Conservation (phyloP, 2,113 vertebrate species). For the Pygoscelis antarcticus region DNA sequence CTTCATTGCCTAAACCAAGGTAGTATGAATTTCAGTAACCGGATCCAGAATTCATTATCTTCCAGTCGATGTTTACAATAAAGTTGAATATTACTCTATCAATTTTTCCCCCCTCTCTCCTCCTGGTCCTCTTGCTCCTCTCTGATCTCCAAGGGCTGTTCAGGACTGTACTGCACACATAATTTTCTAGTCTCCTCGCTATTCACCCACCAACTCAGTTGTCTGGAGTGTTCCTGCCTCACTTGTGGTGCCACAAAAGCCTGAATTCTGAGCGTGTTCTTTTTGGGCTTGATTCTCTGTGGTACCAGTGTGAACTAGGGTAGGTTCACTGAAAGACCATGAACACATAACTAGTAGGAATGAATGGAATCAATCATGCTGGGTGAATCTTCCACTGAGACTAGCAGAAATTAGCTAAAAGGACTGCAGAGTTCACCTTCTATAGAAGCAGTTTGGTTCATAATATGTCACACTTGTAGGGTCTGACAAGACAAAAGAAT, state of each 20-base stretch:
- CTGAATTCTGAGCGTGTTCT: not conserved
- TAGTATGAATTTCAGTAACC: conserved; percentile 61
- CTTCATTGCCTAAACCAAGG: conserved; percentile 38
- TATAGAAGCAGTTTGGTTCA: not conserved
- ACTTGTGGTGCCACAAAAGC: not conserved
- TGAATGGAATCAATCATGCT: not conserved
- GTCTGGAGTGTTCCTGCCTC: not conserved
- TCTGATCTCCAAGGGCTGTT: not conserved
- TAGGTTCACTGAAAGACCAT: not conserved
- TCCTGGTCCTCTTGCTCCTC: not conserved
- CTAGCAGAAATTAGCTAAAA: not conserved
- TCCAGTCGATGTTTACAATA: conserved; percentile 57
- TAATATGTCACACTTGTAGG: not conserved
- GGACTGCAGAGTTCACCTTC: not conserved
- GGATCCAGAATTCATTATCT: conserved; percentile 69
- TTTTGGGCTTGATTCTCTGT: not conserved
- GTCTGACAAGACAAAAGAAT: not conserved
- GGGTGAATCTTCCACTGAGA: not conserved
- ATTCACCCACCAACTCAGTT: not conserved
- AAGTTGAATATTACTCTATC: conserved; percentile 63
- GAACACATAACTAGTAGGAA: not conserved
- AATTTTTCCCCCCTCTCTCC: conserved; percentile 7
- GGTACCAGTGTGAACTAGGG: not conserved
- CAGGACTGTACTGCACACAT: not conserved
- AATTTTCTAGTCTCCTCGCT: not conserved